Base-by-base conservation (phyloP, 2,888 invertebrate species). In the Lasius platythorax region DNA sequence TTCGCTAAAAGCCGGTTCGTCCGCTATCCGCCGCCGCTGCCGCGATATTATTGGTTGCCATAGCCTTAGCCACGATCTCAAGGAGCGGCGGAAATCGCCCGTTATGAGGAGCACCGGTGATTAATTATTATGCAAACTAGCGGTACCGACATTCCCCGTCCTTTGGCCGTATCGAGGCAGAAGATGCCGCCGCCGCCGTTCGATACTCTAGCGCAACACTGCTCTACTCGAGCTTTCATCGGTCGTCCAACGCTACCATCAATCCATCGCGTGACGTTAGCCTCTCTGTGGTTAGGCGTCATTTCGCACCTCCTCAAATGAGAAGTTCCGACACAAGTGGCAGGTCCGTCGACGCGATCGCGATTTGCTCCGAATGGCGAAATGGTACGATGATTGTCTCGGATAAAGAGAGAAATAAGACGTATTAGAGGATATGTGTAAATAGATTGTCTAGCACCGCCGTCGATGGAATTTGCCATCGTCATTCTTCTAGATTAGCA, bases 81-180 rank as follows among this genome's bases (percentile, higher is more conserved):
- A 75, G 82, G 83, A 87, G 87, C 87, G 89, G 85, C 92, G 93
- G 93, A 93, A 93, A 93, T 93, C 91, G 92, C 92, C 93, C 93
- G 93, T 93, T 94, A 93, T 90, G 90, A 88, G 88, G 91, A 93
- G 90, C 91, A 91, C 89, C 90, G 84, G 86, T 88, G 89, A 92
- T 93, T 94, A 94, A 94, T 93, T 93, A 93, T 93, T 93, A 94
- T 93, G 93, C 92, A 92, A 93, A 93, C 87, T 91, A 91, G 91
- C 86, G 87, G 87, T 90, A 92, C 88, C 87, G 81, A 79, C 78
- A 85, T 87, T 88, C 84, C 79, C 85, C 74, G 87, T 82, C 87
- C 87, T 83, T 87, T 86, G 84, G 82, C 68, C 18, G 58, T 64
- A 66, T 46, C 66, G 73, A 76, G 56, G n/a, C 67, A 50, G 53